A percentile compares a stretch with the other conserved stretches of the same genome.
These are phyloP conservation scores for Monodelphis domestica DNA, from an alignment of 2,797 vertebrate genomes.

Conservation along the genomic window DNA sequence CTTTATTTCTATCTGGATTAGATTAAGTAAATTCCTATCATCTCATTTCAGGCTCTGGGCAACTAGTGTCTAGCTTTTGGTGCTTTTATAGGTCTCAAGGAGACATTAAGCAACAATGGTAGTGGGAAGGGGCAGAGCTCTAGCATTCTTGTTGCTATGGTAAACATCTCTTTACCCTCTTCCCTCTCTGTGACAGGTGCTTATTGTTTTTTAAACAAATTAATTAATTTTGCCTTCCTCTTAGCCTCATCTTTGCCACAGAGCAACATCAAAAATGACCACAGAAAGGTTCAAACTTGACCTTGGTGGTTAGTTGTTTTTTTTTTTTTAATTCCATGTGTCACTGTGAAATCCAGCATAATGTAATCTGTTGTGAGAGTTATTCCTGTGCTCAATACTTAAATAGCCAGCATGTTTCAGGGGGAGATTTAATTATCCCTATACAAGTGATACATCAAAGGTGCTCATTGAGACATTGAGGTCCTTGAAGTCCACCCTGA, in stretches of 20 bases:
- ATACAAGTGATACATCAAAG: background rate
- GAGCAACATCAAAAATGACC: background rate
- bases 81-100: background rate
- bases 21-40: background rate
- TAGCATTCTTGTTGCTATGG: background rate
- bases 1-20: background rate
- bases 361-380: slow-evolving; percentile 14
- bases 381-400: background rate
- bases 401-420: background rate
- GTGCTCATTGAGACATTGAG: background rate
- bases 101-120: background rate
- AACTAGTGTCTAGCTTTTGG: background rate
- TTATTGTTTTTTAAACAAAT: background rate
- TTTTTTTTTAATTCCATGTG: background rate
- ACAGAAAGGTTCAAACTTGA: background rate
- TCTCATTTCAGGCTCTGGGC: background rate
- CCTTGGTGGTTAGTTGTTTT: background rate
- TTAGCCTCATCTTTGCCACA: background rate
- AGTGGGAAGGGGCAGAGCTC: background rate
- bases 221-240: background rate
- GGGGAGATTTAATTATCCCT: slow-evolving; percentile 1
- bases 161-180: background rate
- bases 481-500: background rate
- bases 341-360: background rate
- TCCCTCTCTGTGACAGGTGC: background rate